Base-by-base conservation (phyloP, 2,113 vertebrate genomes). In the Aleadryas rufinucha region DNA sequence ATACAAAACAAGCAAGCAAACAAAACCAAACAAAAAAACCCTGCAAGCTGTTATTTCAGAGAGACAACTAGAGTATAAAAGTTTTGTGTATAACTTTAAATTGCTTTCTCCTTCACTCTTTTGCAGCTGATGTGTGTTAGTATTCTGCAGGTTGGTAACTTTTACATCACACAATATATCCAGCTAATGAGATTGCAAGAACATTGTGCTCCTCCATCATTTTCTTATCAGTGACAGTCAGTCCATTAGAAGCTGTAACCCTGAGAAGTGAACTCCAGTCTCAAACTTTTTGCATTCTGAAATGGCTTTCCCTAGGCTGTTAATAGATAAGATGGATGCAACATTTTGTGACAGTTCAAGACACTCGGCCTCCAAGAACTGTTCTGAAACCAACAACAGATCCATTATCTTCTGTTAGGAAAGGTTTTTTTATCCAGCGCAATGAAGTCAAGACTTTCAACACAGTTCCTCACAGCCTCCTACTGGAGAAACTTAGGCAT, bases 171-270 rank as follows among this genome's bases (percentile, higher is more conserved):
- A 97, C 97, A 97, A 97, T 97, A 86, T 52, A 97, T 94, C 69
- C 91, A 88, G 56, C 95, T 98, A 98, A 98, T 97, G 97, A 98
- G 98, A 97, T 74, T 98, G 95, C 83, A 94, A 90, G 95, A 97
- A 68, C 89, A 91, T 56, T 93, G 94, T 68, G 63, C 79, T 97
- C 69, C 90, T 98, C 95, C 96, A 98, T 98, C 98, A 97, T 98
- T 97, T 97, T 88, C 95, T 98, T 98, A 98, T 98, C 97, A 74
- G 95, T 97, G 97, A 98, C 97, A 98, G 97, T 93, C 96, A 97
- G 96, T 98, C 97, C 90, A 96, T 98, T 98, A 97, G 96, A 97
- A 95, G 68, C 95, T 90, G 76, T 86, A 97, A 97, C 93, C 89
- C 91, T 80, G 86, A 94, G 84, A 97, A 97, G 81, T 81, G 95